A percentile compares a stretch with the other conserved stretches of the same genome.
phyloP scores from a whole-genome alignment of 2,888 invertebrate species.

The Orthosia cruda region DNA sequence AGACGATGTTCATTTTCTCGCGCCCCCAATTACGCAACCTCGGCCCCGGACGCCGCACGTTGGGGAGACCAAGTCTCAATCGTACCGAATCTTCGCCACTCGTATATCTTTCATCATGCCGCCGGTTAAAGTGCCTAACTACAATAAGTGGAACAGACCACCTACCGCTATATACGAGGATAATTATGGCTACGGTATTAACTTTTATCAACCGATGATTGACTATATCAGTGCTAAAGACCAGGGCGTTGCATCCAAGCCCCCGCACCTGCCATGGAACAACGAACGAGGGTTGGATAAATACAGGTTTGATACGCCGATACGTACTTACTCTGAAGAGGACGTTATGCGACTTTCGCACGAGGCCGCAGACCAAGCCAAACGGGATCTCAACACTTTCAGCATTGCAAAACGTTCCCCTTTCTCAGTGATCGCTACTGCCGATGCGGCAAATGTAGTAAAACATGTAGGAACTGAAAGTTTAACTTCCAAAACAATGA shows the following conservation, averaged over 20 bases:
- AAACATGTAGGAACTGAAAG: conserved; percentile 93
- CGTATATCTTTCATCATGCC: conserved; percentile 85
- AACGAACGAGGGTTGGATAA: conserved; percentile 94
- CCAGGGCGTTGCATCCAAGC: conserved; percentile 83
- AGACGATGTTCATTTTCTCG: conserved; percentile 80
- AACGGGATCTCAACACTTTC: conserved; percentile 92
- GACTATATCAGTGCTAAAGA: conserved; percentile 95
- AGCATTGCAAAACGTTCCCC: conserved; percentile 92
- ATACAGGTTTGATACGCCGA: conserved; percentile 93
- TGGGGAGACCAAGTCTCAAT: conserved; percentile 70
- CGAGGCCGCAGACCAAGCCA: conserved; percentile 94
- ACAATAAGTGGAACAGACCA: conserved; percentile 90
- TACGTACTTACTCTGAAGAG: conserved; percentile 93
- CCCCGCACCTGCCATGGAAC: conserved; percentile 94
- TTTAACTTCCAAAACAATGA: conserved; percentile 87
- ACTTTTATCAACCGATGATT: conserved; percentile 97
- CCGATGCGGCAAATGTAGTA: conserved; percentile 92
- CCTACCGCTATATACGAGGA: conserved; percentile 94
- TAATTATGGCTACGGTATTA: conserved; percentile 96
- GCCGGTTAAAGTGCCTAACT: conserved; percentile 87
- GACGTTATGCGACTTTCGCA: conserved; percentile 93
- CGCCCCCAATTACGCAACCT: conserved; percentile 83
- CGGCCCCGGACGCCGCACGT: conserved; percentile 77
- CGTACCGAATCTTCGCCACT: conserved; percentile 79
- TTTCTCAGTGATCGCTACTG: conserved; percentile 92